These are phyloP conservation scores for Strongylocentrotus purpuratus DNA, from an alignment of 35 echinoderm and acorn worm genomes.

Conservation along the genomic window DNA sequence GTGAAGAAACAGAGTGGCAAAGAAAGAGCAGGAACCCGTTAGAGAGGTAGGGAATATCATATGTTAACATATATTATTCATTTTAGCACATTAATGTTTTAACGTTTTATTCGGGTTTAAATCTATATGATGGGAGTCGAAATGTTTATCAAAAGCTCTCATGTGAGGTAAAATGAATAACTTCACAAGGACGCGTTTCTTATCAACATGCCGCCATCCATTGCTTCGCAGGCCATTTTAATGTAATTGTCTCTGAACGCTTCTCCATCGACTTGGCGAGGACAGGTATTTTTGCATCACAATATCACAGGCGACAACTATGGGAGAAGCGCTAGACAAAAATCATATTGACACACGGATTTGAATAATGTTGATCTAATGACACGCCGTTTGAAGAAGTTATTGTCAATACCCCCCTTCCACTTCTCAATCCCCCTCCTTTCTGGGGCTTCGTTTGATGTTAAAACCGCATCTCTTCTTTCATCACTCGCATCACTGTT, in stretches of 20 bases:
- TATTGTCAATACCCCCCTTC: background rate
- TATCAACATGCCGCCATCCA: background rate
- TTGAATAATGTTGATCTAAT: slow-evolving; percentile 33
- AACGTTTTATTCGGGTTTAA: too few species aligned
- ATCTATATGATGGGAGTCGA: too few species aligned
- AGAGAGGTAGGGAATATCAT: background rate
- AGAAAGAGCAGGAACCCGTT: background rate
- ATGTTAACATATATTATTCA: too few species aligned
- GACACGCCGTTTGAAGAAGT: slow-evolving; percentile 6
- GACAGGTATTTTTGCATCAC: background rate
- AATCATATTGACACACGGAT: slow-evolving; percentile 34
- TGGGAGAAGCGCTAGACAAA: background rate
- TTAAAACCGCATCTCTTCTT: background rate
- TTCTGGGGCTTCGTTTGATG: slow-evolving; percentile 10
- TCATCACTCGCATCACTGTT: background rate
- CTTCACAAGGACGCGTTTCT: background rate
- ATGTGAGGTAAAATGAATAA: background rate
- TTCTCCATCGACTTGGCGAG: background rate
- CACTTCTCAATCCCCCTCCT: background rate
- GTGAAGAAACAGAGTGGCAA: background rate
- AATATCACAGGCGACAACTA: background rate
- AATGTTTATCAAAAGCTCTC: too few species aligned
- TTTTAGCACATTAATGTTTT: background rate
- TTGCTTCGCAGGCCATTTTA: background rate
- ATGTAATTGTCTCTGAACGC: background rate